A percentile compares a stretch with the other conserved stretches of the same genome.
Evolutionary conservation across 2,888 invertebrate genomes (phyloP).

Genomic region (Miltochrista miniata): DNA sequence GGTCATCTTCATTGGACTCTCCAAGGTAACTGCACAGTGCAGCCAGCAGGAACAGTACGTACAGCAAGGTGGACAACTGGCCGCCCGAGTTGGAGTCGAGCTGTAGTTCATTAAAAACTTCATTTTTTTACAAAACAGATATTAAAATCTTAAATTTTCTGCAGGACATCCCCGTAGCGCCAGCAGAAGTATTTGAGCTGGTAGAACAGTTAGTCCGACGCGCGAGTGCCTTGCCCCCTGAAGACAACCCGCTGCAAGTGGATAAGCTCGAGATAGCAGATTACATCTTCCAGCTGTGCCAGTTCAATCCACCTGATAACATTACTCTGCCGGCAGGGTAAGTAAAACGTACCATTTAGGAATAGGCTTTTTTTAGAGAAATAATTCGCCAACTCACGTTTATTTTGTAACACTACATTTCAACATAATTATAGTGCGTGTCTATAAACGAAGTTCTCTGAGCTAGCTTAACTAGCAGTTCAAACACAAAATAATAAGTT

Average conservation of each 20-base stretch:
- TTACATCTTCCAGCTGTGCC: slow-evolving; percentile 94
- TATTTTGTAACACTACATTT: too few relatives aligned
- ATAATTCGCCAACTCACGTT: too few relatives aligned
- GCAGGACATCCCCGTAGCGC: slow-evolving; percentile 91
- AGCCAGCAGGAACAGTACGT: slow-evolving; percentile 90
- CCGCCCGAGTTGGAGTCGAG: slow-evolving; percentile 96
- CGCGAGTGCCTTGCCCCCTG: slow-evolving; percentile 91
- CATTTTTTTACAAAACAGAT: too few relatives aligned
- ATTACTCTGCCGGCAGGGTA: slow-evolving; percentile 93
- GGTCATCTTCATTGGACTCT: slow-evolving; percentile 91
- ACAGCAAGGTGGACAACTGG: slow-evolving; percentile 94
- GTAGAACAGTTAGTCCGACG: slow-evolving; percentile 93
- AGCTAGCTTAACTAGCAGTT: too few relatives aligned
- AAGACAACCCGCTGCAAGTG: slow-evolving; percentile 88
- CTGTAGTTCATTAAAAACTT: too few relatives aligned
- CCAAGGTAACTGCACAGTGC: slow-evolving; percentile 86
- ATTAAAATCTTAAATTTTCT: too few relatives aligned
- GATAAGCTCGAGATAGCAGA: slow-evolving; percentile 94
- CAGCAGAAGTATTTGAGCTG: slow-evolving; percentile 93
- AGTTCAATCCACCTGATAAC: slow-evolving; percentile 96
- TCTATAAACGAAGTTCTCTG: too few relatives aligned
- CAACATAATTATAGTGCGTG: too few relatives aligned
- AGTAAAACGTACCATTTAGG: slow-evolving; percentile 28
- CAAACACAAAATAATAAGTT: too few relatives aligned
- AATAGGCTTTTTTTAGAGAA: too few relatives aligned